Evolutionary conservation across 2,113 vertebrate species (phyloP).

Genomic region (Bothrops jararaca): DNA sequence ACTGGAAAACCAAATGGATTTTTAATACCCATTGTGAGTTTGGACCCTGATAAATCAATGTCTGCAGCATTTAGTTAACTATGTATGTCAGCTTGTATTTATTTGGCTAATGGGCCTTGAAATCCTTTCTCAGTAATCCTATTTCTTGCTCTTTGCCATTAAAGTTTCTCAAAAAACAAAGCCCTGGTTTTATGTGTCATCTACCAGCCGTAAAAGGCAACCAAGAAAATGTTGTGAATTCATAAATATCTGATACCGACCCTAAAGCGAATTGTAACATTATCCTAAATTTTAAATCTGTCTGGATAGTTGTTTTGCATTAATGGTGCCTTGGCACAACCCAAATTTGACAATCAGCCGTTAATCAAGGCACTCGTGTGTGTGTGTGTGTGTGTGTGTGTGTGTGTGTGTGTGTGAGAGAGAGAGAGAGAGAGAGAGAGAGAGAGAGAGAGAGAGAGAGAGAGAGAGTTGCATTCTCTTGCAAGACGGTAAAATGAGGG

Average conservation of each 20-base stretch:
- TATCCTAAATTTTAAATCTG: conserved; percentile 12
- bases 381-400: background rate
- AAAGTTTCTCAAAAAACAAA: conserved; percentile 9
- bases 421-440: too few relatives aligned
- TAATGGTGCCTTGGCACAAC: conserved; percentile 24
- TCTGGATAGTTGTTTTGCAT: conserved; percentile 30
- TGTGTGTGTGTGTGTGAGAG: background rate
- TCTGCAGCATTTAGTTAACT: conserved; percentile 62
- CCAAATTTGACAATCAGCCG: background rate
- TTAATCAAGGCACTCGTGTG: background rate
- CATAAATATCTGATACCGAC: conserved; percentile 30
- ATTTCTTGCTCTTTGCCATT: conserved; percentile 30
- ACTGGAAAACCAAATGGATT: conserved; percentile 76
- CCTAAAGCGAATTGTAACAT: conserved; percentile 38
- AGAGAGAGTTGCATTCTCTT: background rate
- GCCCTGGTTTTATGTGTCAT: background rate
- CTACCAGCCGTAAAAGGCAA: conserved; percentile 13
- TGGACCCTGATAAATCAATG: conserved; percentile 72
- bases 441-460: too few relatives aligned
- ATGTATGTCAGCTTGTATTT: conserved; percentile 57
- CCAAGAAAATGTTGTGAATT: conserved; percentile 31
- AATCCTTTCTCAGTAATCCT: conserved; percentile 37
- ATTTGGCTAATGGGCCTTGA: conserved; percentile 46
- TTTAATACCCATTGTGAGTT: conserved; percentile 55
- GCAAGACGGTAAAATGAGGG: background rate